A percentile compares a stretch with the other conserved stretches of the same genome.
phyloP scores from a whole-genome alignment of 2,888 invertebrate species.

The Alviniconcha strummeri region DNA sequence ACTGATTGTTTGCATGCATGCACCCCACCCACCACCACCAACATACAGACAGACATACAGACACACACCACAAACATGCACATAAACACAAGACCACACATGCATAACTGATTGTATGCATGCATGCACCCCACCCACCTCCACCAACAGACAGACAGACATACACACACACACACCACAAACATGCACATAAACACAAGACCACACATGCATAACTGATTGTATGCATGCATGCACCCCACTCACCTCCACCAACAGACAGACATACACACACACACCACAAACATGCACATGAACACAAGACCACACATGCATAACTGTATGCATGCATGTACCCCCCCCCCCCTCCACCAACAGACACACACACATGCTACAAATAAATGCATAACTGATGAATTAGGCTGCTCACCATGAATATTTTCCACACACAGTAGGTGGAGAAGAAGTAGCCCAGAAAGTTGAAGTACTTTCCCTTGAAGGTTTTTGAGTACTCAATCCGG shows the following conservation, averaged over 20 bases:
- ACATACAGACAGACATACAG: no score
- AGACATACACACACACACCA: no score
- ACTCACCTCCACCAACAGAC: no score
- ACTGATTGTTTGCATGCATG: neutral
- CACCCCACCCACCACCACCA: neutral
- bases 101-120: no score
- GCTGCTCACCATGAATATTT: constrained; percentile 87
- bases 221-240: no score
- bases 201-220: no score
- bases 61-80: neutral
- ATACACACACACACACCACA: neutral
- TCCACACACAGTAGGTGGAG: constrained; percentile 98
- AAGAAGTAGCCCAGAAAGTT: constrained; percentile 99
- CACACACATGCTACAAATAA: neutral
- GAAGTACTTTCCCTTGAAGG: constrained; percentile 98
- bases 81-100: no score
- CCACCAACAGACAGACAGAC: no score
- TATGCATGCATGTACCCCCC: neutral
- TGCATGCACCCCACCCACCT: no score
- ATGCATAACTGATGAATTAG: neutral
- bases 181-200: neutral
- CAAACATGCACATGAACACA: no score
- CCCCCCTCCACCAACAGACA: neutral
- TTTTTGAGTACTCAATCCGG: constrained; percentile 86
- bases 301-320: neutral